A percentile compares a stretch with the other conserved stretches of the same genome.
These are phyloP conservation scores for Sarcophilus harrisii DNA, from an alignment of 2,797 vertebrate genomes.

Conservation along the genomic window DNA sequence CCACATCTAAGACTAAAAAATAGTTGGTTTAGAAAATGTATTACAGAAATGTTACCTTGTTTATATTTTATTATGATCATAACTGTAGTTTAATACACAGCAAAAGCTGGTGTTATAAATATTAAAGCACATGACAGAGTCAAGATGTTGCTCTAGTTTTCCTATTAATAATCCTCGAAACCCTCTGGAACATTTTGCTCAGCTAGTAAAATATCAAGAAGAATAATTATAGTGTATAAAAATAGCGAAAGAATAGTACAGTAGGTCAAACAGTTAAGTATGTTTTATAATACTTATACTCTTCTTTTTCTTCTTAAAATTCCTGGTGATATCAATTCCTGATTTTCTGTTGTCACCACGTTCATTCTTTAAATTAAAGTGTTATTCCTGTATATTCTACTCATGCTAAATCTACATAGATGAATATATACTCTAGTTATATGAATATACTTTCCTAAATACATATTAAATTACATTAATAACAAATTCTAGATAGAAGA, in stretches of 20 bases:
- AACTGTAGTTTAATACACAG: background rate
- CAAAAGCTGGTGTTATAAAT: conserved; percentile 2
- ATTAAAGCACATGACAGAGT: background rate
- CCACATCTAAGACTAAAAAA: background rate
- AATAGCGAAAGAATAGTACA: conserved; percentile 63
- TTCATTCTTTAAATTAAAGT: conserved; percentile 20
- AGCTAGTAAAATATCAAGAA: conserved; percentile 58
- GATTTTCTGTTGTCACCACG: conserved; percentile 55
- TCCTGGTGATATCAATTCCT: conserved; percentile 29
- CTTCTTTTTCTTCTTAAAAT: conserved; percentile 36
- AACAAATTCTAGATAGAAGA: conserved; percentile 37
- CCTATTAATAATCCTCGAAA: conserved; percentile 41
- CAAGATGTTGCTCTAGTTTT: background rate
- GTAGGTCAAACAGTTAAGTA: conserved; percentile 59
- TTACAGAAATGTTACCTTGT: background rate
- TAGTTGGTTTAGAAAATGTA: background rate
- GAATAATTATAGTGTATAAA: conserved; percentile 65
- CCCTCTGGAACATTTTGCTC: conserved; percentile 41
- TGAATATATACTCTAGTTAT: conserved; percentile 15
- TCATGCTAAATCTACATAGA: conserved; percentile 14
- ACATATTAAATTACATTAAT: background rate
- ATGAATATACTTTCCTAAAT: conserved; percentile 28
- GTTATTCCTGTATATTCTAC: background rate
- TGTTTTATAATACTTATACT: conserved; percentile 48
- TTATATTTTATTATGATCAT: background rate